Evolutionary conservation across 2,888 invertebrate genomes (phyloP).

Genomic region (Polymixis lichenea): DNA sequence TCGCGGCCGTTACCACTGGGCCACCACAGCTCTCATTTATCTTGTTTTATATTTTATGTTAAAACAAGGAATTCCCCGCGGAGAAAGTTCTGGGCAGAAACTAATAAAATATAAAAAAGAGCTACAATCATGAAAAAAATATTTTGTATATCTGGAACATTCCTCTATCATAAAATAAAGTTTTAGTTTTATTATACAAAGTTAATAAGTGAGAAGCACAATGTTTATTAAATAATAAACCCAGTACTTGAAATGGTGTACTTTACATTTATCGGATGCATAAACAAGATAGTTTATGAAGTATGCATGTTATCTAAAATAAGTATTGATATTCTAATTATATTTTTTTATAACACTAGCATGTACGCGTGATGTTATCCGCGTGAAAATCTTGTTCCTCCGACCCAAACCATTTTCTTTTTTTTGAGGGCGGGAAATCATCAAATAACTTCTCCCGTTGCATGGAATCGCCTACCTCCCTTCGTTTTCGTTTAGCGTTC

Average conservation of each 20-base stretch:
- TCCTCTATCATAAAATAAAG: not conserved
- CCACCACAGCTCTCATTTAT: no score
- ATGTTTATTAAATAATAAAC: conserved; percentile 8
- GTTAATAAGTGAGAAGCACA: not conserved
- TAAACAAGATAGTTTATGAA: conserved; percentile 27
- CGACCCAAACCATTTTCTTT: no score
- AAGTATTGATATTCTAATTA: conserved; percentile 34
- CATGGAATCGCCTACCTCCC: no score
- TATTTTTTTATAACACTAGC: not conserved
- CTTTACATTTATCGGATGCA: not conserved
- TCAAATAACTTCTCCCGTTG: no score
- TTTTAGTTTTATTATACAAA: conserved; percentile 21
- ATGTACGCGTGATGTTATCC: no score
- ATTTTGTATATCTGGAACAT: not conserved
- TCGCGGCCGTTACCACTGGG: no score
- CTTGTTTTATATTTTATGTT: no score
- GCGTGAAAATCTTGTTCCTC: no score
- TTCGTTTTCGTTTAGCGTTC: no score
- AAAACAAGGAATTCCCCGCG: no score
- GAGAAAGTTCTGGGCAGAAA: no score
- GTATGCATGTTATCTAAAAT: conserved; percentile 24
- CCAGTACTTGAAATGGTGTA: conserved; percentile 9
- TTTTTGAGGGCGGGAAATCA: no score
- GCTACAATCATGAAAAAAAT: not conserved
- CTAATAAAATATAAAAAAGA: not conserved